phyloP scores from a whole-genome alignment of 2,797 vertebrate species.

The Chromis chromis region DNA sequence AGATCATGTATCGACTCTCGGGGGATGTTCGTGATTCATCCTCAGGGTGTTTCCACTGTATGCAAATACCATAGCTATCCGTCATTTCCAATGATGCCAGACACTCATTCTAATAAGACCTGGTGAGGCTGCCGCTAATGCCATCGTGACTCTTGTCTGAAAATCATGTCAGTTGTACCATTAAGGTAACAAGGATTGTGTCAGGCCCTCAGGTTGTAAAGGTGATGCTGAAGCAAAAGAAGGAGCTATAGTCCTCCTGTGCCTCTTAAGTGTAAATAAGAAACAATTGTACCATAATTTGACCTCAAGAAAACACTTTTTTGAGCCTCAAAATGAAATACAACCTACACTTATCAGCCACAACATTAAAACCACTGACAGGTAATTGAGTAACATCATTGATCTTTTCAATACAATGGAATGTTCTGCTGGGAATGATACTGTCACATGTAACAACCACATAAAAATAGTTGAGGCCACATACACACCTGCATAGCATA shows the following conservation, averaged over 20 bases:
- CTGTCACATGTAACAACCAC: too few relatives aligned
- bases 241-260: neutral
- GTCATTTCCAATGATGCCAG: slow-evolving; percentile 5
- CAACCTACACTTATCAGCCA: neutral
- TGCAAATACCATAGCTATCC: neutral
- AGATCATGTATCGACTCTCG: slow-evolving; percentile 30
- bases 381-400: neutral
- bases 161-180: slow-evolving; percentile 12
- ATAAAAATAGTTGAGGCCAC: too few relatives aligned
- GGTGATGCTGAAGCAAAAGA: neutral
- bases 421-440: too few relatives aligned
- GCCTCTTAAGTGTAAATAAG: neutral
- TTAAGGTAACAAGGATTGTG: neutral
- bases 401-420: too few relatives aligned
- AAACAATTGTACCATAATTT: neutral
- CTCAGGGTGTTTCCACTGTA: slow-evolving; percentile 9
- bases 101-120: slow-evolving; percentile 10
- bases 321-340: neutral
- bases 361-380: neutral
- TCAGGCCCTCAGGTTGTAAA: neutral
- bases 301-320: neutral
- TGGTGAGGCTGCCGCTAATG: slow-evolving; percentile 12
- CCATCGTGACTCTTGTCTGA: neutral
- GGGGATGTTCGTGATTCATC: slow-evolving; percentile 13
- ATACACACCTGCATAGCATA: too few relatives aligned